phyloP scores from a whole-genome alignment of 1,140 invertebrate genomes.

The Neuroterus valhalla region DNA sequence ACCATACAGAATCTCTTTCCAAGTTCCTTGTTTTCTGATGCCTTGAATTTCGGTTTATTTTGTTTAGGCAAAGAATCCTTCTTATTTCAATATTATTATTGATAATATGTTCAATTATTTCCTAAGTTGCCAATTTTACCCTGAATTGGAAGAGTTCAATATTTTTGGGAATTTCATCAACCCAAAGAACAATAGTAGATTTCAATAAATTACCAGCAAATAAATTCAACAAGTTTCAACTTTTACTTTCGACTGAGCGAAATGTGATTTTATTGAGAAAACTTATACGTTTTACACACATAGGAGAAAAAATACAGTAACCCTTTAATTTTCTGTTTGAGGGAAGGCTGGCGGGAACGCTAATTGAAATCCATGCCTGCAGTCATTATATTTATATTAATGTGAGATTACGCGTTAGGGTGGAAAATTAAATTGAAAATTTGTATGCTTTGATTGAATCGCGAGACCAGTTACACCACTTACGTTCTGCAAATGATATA shows the following conservation, averaged over 20 bases:
- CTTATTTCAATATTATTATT: no score
- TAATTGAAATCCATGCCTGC: conserved; percentile 19
- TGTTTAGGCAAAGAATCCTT: no score
- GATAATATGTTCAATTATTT: no score
- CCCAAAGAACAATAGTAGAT: no score
- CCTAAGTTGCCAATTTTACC: no score
- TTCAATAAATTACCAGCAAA: background rate
- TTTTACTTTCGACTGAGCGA: background rate
- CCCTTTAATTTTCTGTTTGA: conserved; percentile 7
- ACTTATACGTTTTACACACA: background rate
- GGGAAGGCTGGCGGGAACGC: conserved; percentile 2
- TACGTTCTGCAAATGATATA: conserved; percentile 1
- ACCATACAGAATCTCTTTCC: no score
- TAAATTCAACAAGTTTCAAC: background rate
- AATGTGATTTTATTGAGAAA: background rate
- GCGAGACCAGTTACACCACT: background rate
- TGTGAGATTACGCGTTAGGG: conserved; percentile 26
- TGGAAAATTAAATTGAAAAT: conserved; percentile 5
- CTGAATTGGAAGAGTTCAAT: no score
- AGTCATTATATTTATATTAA: conserved; percentile 15
- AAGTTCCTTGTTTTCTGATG: no score
- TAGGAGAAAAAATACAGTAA: background rate
- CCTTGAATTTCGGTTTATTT: no score
- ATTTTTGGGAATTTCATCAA: no score
- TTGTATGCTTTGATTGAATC: conserved; percentile 3